Percentiles rank a stretch among this genome's conserved stretches.
Evolutionary conservation across 2,888 invertebrate genomes (phyloP).

Genomic region (Drosophila quinaria): DNA sequence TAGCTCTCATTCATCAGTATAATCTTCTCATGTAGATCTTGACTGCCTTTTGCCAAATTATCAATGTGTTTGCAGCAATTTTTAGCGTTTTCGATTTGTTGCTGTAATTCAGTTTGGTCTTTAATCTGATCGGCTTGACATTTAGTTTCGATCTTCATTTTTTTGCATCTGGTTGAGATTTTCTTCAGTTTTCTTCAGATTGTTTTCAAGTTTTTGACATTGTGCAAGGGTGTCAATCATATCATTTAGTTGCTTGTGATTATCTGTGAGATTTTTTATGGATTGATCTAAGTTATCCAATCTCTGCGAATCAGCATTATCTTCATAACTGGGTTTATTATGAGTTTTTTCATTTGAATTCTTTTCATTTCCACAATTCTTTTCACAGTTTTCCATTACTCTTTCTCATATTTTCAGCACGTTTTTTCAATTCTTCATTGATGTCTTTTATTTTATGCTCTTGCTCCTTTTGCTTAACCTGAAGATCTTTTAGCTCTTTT

Average conservation of each 20-base stretch:
- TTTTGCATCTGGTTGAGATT: neutral
- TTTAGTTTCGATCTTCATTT: neutral
- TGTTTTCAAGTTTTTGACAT: neutral
- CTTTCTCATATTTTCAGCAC: neutral
- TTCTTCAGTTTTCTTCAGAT: neutral
- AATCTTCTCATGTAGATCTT: neutral
- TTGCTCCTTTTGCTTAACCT: constrained; percentile 26
- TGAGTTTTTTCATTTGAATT: neutral
- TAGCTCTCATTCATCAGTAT: constrained; percentile 12
- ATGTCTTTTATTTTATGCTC: neutral
- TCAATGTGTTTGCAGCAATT: constrained; percentile 33
- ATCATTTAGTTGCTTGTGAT: neutral
- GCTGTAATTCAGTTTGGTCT: neutral
- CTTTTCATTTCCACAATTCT: neutral
- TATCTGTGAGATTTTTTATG: constrained; percentile 2
- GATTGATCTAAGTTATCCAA: constrained; percentile 19
- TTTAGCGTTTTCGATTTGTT: constrained; percentile 1
- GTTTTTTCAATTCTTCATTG: constrained; percentile 1
- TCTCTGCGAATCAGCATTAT: neutral
- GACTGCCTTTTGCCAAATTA: neutral
- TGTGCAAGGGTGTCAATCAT: neutral
- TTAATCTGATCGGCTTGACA: neutral
- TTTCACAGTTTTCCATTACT: constrained; percentile 13
- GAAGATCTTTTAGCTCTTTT: constrained; percentile 21
- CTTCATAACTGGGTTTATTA: neutral